Base-by-base conservation (phyloP, 2,797 vertebrate genomes). In the Tolypeutes matacus region DNA sequence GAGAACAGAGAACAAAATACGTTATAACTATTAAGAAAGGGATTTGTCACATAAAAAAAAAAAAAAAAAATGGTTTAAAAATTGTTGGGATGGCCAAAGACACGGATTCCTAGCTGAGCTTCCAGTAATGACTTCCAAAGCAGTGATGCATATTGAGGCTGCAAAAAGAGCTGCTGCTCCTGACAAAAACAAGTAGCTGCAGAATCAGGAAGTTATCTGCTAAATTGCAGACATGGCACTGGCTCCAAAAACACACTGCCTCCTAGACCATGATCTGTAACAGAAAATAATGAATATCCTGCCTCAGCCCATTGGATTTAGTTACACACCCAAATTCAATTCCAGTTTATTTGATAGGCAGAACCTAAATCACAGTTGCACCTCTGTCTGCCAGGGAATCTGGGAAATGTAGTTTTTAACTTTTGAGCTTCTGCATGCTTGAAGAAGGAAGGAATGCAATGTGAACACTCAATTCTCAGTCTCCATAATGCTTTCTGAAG, bases 1-100 rank as follows among this genome's bases (percentile, higher is more conserved):
- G n/a, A 95, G 31, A 92, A 86, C 2, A 88, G 56, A 13, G n/a
- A 42, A n/a, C 18, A 92, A 64, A 94, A 75, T 49, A 46, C 7
- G 65, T 25, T 58, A 39, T 46, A 46, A n/a, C n/a, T 34, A n/a
- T 17, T n/a, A 65, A 76, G 69, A 86, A 84, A 69, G 11, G 7
- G 18, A 86, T 91, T 83, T 65, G 86, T 78, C 58, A 78, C 80
- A 89, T 27, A 25, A 60, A 70, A 67, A 15, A 4, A 13, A 4
- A 21, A 0, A 17, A 49, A 56, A 62, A 82, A 2, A n/a, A 12
- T 73, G 27, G 39, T 42, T 70, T 65, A 20, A 49, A 56, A 39
- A 82, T 82, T 83, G 72, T 75, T 70, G 27, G n/a, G 14, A 39
- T 39, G 20, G 11, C n/a, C 53, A n/a, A 75, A 89, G 77, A 75